Evolutionary conservation across 1,140 invertebrate genomes (phyloP).

Genomic region (Hyposmocoma kahamanoa): DNA sequence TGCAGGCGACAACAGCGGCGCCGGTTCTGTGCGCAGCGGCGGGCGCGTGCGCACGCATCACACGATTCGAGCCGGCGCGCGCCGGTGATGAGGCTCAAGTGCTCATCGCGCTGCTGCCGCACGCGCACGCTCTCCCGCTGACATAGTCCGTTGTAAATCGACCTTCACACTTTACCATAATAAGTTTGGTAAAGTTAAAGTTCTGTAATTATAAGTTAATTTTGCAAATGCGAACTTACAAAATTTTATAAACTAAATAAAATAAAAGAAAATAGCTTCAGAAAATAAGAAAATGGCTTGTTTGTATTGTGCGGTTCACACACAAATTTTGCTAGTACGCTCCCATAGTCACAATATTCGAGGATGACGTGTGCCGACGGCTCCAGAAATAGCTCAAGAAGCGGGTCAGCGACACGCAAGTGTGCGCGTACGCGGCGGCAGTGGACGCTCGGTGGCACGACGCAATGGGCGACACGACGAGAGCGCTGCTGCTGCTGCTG

Average conservation of each 20-base stretch:
- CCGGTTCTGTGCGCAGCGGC: constrained; percentile 82
- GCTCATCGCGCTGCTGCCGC: constrained; percentile 16
- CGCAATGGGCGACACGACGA: no score
- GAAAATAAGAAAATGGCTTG: no score
- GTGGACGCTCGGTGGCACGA: background rate
- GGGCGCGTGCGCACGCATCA: constrained; percentile 27
- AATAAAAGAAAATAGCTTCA: background rate
- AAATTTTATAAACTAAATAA: background rate
- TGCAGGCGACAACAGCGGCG: constrained; percentile 74
- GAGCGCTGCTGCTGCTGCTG: no score
- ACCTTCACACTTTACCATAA: background rate
- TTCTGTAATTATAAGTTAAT: background rate
- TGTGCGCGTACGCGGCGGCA: background rate
- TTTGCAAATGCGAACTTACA: background rate
- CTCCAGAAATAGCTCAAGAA: background rate
- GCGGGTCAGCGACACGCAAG: background rate
- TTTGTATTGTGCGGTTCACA: no score
- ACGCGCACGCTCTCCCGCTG: constrained; percentile 6
- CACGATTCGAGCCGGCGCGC: background rate
- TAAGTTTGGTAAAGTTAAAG: background rate
- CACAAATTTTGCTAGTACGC: no score
- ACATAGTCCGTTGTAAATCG: background rate
- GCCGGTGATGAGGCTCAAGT: constrained; percentile 6
- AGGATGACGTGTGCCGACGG: background rate
- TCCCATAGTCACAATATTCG: no score